Conservation (phyloP, 2,888 invertebrate species). For the Callinectes sapidus region DNA sequence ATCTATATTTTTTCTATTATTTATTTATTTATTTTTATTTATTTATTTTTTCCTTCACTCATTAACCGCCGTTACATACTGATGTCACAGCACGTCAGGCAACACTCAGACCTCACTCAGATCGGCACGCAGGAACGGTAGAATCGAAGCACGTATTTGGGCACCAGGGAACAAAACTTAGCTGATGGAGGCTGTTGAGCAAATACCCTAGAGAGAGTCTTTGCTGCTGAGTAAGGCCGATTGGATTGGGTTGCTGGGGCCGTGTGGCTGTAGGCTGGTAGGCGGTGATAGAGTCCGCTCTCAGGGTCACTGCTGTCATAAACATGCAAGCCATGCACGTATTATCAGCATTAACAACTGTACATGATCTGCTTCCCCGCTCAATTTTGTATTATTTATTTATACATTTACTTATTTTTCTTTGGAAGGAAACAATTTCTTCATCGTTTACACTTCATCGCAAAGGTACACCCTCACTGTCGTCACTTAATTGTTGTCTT, state of each 20-base stretch:
- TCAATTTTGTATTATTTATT: background rate
- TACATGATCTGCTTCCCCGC: background rate
- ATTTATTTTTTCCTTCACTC: too few species aligned
- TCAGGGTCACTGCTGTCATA: background rate
- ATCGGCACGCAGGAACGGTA: background rate
- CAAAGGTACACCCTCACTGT: background rate
- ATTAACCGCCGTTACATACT: background rate
- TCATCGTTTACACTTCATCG: background rate
- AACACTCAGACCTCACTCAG: background rate
- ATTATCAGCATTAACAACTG: background rate
- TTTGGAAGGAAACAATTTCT: background rate
- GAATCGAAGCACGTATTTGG: background rate
- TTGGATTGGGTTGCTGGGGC: background rate
- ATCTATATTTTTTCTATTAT: too few species aligned
- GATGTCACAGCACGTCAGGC: background rate
- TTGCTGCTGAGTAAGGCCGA: background rate
- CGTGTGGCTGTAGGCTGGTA: background rate
- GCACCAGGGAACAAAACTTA: background rate
- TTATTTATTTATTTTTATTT: too few species aligned
- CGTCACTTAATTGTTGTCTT: background rate
- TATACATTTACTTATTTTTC: too few species aligned
- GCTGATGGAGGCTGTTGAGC: background rate
- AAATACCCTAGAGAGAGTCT: too few species aligned
- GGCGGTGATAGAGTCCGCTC: background rate
- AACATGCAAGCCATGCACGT: background rate